Evolutionary conservation across 2,888 invertebrate genomes (phyloP).

Genomic region (Pheosia tremula): DNA sequence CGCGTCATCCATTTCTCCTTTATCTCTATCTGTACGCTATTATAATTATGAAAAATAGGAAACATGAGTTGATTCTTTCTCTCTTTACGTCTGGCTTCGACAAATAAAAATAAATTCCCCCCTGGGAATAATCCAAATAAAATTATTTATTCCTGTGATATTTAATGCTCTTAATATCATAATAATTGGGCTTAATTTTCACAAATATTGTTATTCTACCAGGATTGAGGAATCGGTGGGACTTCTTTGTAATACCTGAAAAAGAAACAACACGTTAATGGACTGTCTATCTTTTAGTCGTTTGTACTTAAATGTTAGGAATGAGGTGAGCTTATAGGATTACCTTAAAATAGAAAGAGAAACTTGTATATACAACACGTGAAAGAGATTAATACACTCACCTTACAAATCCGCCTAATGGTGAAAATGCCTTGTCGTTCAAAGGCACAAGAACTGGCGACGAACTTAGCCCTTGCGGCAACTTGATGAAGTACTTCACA

Average conservation of each 20-base stretch:
- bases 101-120: no score
- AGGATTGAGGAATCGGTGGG: slow-evolving; percentile 72
- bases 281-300: neutral
- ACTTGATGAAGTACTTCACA: slow-evolving; percentile 72
- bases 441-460: slow-evolving; percentile 64
- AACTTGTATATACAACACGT: slow-evolving; percentile 1
- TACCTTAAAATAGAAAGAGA: neutral
- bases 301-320: neutral
- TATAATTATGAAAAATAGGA: no score
- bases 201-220: slow-evolving; percentile 38
- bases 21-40: no score
- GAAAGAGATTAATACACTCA: slow-evolving; percentile 32
- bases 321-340: neutral
- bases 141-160: neutral
- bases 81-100: no score
- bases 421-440: slow-evolving; percentile 71
- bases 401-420: slow-evolving; percentile 76
- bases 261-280: slow-evolving; percentile 17
- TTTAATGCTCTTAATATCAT: slow-evolving; percentile 11
- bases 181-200: neutral
- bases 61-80: no score
- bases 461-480: slow-evolving; percentile 57
- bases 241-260: slow-evolving; percentile 78
- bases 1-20: no score
- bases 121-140: slow-evolving; percentile 1